A percentile compares a stretch with the other conserved stretches of the same genome.
Conservation (phyloP, 2,113 vertebrate species). For the Taurulus bubalis region DNA sequence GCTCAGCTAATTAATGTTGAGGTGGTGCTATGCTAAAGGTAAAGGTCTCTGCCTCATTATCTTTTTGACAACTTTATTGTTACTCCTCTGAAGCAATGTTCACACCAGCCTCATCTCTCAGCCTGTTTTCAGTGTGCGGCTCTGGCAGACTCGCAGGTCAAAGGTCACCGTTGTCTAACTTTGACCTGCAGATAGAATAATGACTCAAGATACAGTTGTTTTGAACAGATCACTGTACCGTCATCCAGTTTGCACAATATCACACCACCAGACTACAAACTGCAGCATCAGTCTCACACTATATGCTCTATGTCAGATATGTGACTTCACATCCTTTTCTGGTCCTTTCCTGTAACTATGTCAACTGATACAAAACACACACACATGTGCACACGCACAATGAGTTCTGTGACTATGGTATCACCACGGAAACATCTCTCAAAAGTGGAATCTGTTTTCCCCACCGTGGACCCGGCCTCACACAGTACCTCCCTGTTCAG, state of each 20-base stretch:
- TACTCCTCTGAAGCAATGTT: neutral
- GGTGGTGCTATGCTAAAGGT: neutral
- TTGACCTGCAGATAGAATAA: neutral
- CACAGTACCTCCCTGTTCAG: constrained; percentile 74
- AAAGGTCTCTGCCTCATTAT: neutral
- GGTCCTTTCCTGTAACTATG: neutral
- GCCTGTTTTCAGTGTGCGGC: constrained; percentile 8
- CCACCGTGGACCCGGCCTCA: constrained; percentile 37
- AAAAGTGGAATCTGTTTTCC: constrained; percentile 36
- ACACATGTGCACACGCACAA: neutral
- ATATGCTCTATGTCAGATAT: neutral
- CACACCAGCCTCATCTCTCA: neutral
- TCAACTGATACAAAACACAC: neutral
- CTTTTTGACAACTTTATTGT: neutral
- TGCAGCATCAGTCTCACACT: neutral
- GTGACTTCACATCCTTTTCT: constrained; percentile 16
- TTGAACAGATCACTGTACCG: neutral
- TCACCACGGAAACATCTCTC: constrained; percentile 53
- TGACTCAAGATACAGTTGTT: neutral
- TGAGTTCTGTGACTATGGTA: constrained; percentile 21
- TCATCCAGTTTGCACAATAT: neutral
- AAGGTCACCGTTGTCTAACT: constrained; percentile 33
- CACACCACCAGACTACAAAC: neutral
- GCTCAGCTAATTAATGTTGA: neutral
- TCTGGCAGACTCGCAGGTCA: constrained; percentile 18